Conservation (phyloP, 2,113 vertebrate genomes). For the Nerophis ophidion region DNA sequence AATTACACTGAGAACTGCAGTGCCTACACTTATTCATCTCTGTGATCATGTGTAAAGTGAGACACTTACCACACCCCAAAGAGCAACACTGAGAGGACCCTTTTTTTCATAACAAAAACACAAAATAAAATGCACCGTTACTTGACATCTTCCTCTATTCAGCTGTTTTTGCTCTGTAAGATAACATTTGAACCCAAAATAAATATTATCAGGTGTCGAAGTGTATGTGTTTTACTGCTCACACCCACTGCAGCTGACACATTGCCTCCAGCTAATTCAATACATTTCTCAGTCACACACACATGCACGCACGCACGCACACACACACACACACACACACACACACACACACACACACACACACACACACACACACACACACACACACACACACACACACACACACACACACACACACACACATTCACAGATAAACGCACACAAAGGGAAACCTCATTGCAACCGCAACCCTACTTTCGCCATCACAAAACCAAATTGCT, state of each 20-base stretch:
- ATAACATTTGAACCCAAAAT: constrained; percentile 22
- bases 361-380: neutral
- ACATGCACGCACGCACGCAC: constrained; percentile 11
- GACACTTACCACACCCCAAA: constrained; percentile 33
- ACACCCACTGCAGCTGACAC: constrained; percentile 24
- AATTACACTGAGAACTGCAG: constrained; percentile 40
- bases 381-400: constrained; percentile 3
- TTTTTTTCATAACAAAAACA: neutral
- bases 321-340: constrained; percentile 6
- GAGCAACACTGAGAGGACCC: constrained; percentile 20
- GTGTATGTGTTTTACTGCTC: constrained; percentile 13
- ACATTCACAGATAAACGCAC: constrained; percentile 1
- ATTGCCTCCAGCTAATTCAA: constrained; percentile 44
- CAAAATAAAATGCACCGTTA: constrained; percentile 3
- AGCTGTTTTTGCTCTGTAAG: neutral
- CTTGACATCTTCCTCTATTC: neutral
- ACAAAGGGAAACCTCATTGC: constrained; percentile 1
- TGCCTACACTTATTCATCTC: constrained; percentile 41
- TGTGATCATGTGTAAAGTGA: constrained; percentile 37
- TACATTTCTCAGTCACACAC: constrained; percentile 32
- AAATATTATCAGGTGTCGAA: constrained; percentile 15
- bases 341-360: neutral
- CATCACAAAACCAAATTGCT: constrained; percentile 13
- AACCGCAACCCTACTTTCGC: constrained; percentile 11
- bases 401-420: constrained; percentile 6